Evolutionary conservation across 2,797 vertebrate genomes (phyloP), one percentile per base, ranked within the genome.

Genomic region (Ammospiza maritima): DNA sequence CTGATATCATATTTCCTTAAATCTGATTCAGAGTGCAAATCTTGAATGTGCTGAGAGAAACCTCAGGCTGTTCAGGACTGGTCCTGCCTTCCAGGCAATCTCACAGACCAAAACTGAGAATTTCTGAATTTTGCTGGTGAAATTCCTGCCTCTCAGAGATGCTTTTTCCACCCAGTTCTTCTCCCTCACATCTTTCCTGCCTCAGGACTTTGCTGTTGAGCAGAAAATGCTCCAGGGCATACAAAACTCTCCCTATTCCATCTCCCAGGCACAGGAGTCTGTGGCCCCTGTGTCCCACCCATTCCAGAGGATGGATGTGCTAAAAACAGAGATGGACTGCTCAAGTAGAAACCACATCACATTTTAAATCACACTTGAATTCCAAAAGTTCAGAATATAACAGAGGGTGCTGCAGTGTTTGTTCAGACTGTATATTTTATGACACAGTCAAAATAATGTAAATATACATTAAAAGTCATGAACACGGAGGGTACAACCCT

Each of bases 261-360:
- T 0, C 14, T 34, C 20, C 27, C 10, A 36, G 47, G 12, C 8
- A 30, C 6, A 83, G 58, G 16, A 65, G 9, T 16, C 34, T 36
- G 56, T 34, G 56, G n/a, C n/a, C n/a, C n/a, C 25, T 42, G 4
- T 6, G 20, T 12, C 17, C 10, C 69, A 45, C 16, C 9, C 10
- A 5, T 38, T 30, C 16, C 76, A 25, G 18, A 60, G 66, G 8
- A 14, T 5, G 18, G 25, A 20, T 75, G 22, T 34, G 26, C 38
- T 18, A 7, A 1, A 38, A 44, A 23, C 5, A 64, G 16, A 32
- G 27, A 34, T 3, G 13, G 14, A 1, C 5, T 51, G 34, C 51
- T 45, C 2, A 0, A 1, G 0, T 14, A n/a, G n/a, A 87, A 78
- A 61, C 13, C 56, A 42, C 9, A 11, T 7, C 1, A 1, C 67